Evolutionary conservation across 2,888 invertebrate genomes (phyloP).

Genomic region (Oxycera nigricornis): DNA sequence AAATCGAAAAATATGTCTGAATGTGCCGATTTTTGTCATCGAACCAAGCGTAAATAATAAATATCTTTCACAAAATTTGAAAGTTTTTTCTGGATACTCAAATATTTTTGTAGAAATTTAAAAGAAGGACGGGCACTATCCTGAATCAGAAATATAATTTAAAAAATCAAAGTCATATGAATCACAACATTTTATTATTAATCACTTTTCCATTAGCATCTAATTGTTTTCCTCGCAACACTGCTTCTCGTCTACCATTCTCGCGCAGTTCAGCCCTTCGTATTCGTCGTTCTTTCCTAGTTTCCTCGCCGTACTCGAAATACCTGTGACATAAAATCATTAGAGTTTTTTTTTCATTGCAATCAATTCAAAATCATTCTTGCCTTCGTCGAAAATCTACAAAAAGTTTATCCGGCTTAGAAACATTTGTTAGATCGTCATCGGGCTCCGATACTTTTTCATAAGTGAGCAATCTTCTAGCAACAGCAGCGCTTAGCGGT

Average conservation of each 20-base stretch:
- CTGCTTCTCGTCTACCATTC: conserved; percentile 56
- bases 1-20: too few relatives aligned
- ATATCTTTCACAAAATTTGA: too few relatives aligned
- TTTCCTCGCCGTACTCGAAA: conserved; percentile 72
- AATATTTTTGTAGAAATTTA: too few relatives aligned
- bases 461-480: conserved; percentile 85
- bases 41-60: too few relatives aligned
- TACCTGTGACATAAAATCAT: too few relatives aligned
- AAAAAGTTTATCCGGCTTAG: conserved; percentile 55
- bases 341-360: not conserved
- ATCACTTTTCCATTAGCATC: conserved; percentile 52
- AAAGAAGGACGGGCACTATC: too few relatives aligned
- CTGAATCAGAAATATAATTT: too few relatives aligned
- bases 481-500: conserved; percentile 77
- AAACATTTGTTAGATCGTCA: conserved; percentile 47
- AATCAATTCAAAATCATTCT: conserved; percentile 22
- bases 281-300: conserved; percentile 68
- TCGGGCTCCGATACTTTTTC: conserved; percentile 71
- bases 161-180: too few relatives aligned
- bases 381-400: conserved; percentile 55
- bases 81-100: too few relatives aligned
- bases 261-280: conserved; percentile 63
- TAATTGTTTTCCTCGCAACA: conserved; percentile 56
- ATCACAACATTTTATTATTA: conserved; percentile 52
- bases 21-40: too few relatives aligned